A percentile compares a stretch with the other conserved stretches of the same genome.
These are phyloP conservation scores for Dicrurus megarhynchus DNA, from an alignment of 2,113 vertebrate species.

Conservation along the genomic window DNA sequence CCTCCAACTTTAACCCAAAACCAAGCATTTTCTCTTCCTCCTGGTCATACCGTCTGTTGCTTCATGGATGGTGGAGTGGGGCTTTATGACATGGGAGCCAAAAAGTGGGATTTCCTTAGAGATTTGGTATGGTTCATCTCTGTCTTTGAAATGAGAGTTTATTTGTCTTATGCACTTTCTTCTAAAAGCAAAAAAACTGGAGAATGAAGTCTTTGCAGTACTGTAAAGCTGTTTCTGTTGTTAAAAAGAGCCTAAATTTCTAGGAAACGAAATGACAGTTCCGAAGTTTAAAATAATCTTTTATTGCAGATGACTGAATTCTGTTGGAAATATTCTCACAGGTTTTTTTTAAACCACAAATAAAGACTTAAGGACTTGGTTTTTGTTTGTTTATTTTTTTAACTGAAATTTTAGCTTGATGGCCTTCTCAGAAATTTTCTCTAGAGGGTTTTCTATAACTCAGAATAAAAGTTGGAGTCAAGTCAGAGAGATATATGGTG, in stretches of 20 bases:
- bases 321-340: neutral
- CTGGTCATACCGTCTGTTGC: conserved; percentile 92
- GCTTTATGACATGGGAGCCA: conserved; percentile 93
- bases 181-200: neutral
- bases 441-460: neutral
- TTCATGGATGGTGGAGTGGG: conserved; percentile 97
- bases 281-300: neutral
- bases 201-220: neutral
- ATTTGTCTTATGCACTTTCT: neutral
- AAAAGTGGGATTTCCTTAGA: conserved; percentile 97
- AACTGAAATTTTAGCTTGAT: neutral
- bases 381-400: neutral
- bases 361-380: neutral
- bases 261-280: neutral
- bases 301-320: neutral
- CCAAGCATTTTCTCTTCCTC: conserved; percentile 91
- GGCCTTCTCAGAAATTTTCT: neutral
- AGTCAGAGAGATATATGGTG: neutral
- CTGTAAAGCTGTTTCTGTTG: neutral
- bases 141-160: neutral
- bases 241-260: neutral
- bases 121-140: conserved; percentile 84
- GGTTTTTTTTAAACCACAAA: neutral
- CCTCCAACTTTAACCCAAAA: conserved; percentile 87
- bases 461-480: neutral